Evolutionary conservation across 1,140 invertebrate species (phyloP), one percentile per base, ranked within the genome.

Genomic region (Drosophila kohkoa): DNA sequence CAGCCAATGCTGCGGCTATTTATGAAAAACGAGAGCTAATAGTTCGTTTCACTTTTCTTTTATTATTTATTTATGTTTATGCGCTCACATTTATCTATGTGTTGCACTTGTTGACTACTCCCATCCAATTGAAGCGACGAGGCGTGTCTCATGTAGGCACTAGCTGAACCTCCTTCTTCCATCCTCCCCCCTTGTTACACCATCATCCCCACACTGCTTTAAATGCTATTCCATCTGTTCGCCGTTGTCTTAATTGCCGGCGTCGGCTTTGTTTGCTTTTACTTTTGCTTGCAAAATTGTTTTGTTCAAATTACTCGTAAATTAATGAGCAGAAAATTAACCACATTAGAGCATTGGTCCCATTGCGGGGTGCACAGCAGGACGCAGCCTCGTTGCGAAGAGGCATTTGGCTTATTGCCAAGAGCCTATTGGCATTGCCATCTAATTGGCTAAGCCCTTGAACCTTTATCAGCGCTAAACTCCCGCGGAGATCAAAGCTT

Each of bases 1-100:
- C 58, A 48, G 51, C 7, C 35, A 25, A 20, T 38, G 48, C 54
- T 35, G 43, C 57, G 65, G 81, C 78, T 77, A 89, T 73, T 81
- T 81, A 81, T 89, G 82, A 87, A 89, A 89, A 89, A 89, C 85
- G 85, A 89, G 85, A 89, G 85, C 86, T 89, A 89, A 77, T 85
- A 76, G 86, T 79, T 89, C 78, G 86, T 89, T 89, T 89, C 85
- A 90, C 86, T 89, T 89, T 90, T 85, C 85, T 90, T 90, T 88
- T 90, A 81, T 85, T 90, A 81, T 85, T 88, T 90, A 85, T 85
- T 79, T 89, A 87, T 87, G 57, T 60, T 80, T 81, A 75, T 79
- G 63, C 28, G 41, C 63, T 45, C 51, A 65, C 63, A 65, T 65
- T 55, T 55, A 65, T 55, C 25, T 45, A 35, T 66, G 38, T 74